These are phyloP conservation scores for Hephaestus fuliginosus DNA, from an alignment of 2,797 vertebrate species.

Conservation along the genomic window DNA sequence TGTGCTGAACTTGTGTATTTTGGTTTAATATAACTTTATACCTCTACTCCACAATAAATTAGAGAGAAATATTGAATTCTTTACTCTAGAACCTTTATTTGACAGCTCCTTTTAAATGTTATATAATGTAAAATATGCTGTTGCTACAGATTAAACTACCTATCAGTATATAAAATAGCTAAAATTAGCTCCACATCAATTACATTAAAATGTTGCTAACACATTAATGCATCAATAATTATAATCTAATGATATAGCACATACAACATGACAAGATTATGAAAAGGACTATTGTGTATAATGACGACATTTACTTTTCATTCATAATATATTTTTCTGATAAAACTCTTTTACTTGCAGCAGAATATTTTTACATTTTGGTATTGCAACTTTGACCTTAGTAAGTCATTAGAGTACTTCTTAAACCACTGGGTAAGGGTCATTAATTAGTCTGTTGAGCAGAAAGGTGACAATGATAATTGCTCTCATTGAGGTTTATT, in stretches of 20 bases:
- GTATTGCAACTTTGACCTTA: not conserved
- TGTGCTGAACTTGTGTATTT: not conserved
- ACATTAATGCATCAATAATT: not conserved
- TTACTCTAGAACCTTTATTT: not conserved
- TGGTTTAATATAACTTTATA: not conserved
- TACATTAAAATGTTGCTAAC: not conserved
- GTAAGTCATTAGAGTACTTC: not conserved
- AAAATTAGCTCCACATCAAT: not conserved
- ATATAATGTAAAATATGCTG: not conserved
- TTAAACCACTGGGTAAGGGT: not conserved
- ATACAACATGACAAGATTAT: not conserved
- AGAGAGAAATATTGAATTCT: not conserved
- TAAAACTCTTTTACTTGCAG: not conserved
- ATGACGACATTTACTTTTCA: not conserved
- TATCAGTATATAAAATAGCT: not conserved
- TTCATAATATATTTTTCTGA: not conserved
- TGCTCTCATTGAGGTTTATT: slow-evolving; percentile 19
- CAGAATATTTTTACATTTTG: not conserved
- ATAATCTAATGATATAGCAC: not conserved
- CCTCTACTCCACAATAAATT: not conserved
- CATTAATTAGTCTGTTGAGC: not conserved
- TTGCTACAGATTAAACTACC: not conserved
- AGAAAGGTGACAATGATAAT: slow-evolving; percentile 22
- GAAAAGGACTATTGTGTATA: not conserved
- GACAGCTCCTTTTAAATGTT: not conserved